Evolutionary conservation across 2,113 vertebrate genomes (phyloP), one percentile per base, ranked within the genome.

Genomic region (Nestor notabilis): DNA sequence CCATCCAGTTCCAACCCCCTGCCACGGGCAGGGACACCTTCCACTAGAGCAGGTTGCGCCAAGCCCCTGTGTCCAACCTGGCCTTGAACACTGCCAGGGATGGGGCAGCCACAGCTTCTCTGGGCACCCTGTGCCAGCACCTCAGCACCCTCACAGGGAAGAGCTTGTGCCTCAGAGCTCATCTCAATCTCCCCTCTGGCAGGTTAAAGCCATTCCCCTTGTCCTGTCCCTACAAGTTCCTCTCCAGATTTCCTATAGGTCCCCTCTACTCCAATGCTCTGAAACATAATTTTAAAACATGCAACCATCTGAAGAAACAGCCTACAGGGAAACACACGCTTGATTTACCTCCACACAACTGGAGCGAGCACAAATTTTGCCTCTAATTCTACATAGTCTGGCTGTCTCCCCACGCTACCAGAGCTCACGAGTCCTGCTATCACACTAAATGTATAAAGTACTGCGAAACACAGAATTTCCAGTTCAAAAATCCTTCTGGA

Each of bases 401-500:
- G 25, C 29, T 87, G 46, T 17, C 43, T n/a, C 6, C 20, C 41
- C 1, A 0, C 3, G 8, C 18, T 14, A 37, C 21, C 55, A 43
- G 10, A 66, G 55, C 25, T 61, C 50, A 6, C 0, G 2, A 65
- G 14, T 39, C 11, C 43, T 2, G 4, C 43, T 33, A 7, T 18
- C 37, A 49, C 46, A 19, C 24, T 10, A 5, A 65, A 66, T 8
- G 4, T 3, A 28, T 2, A 24, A 0, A 2, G 1, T 0, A 0
- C 29, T 35, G 24, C 15, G 29, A 8, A 2, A 4, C 23, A 44
- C 17, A 52, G 3, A 10, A 31, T 35, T 72, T 79, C 39, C 29
- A 21, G 35, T 21, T 41, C 37, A 78, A 25, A 84, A 77, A 21
- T 14, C 9, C 46, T 35, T 39, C 35, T 49, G 28, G 18, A 75